These are phyloP conservation scores for Parauchenoglanis ngamensis DNA, from an alignment of 2,797 vertebrate species.

Conservation along the genomic window DNA sequence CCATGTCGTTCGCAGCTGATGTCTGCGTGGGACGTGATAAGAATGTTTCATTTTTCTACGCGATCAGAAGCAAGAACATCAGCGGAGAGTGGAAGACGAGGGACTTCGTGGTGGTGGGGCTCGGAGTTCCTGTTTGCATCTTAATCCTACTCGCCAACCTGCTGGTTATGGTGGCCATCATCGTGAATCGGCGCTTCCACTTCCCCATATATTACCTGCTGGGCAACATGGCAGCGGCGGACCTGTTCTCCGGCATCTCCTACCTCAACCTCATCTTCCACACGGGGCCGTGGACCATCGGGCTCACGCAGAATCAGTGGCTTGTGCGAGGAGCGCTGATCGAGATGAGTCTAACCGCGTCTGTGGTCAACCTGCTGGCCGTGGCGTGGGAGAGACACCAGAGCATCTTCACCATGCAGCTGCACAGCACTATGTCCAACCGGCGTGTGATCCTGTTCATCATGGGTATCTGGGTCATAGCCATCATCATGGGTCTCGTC, in stretches of 20 bases:
- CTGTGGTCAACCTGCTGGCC: constrained; percentile 88
- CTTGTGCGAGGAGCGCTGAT: constrained; percentile 86
- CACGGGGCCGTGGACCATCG: constrained; percentile 84
- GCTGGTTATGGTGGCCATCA: constrained; percentile 85
- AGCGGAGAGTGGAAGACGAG: constrained; percentile 74
- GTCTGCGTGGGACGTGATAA: constrained; percentile 68
- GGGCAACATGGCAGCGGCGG: constrained; percentile 89
- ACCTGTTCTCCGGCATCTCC: constrained; percentile 87
- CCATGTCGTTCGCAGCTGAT: constrained; percentile 54
- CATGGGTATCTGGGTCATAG: constrained; percentile 81
- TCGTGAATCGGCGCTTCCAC: constrained; percentile 87
- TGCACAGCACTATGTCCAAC: constrained; percentile 87
- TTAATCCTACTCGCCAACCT: constrained; percentile 88
- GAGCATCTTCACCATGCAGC: constrained; percentile 88
- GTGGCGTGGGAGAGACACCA: constrained; percentile 90
- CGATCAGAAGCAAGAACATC: constrained; percentile 79
- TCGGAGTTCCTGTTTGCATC: constrained; percentile 84
- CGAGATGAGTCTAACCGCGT: constrained; percentile 90
- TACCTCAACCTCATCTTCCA: constrained; percentile 90
- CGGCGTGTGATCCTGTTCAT: constrained; percentile 84
- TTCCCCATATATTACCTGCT: constrained; percentile 93
- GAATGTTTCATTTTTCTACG: constrained; percentile 86
- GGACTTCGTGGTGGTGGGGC: constrained; percentile 78
- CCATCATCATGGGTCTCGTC: constrained; percentile 84
- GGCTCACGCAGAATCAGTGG: constrained; percentile 81